These are phyloP conservation scores for Pygoscelis antarcticus DNA, from an alignment of 2,113 vertebrate genomes.

Conservation along the genomic window DNA sequence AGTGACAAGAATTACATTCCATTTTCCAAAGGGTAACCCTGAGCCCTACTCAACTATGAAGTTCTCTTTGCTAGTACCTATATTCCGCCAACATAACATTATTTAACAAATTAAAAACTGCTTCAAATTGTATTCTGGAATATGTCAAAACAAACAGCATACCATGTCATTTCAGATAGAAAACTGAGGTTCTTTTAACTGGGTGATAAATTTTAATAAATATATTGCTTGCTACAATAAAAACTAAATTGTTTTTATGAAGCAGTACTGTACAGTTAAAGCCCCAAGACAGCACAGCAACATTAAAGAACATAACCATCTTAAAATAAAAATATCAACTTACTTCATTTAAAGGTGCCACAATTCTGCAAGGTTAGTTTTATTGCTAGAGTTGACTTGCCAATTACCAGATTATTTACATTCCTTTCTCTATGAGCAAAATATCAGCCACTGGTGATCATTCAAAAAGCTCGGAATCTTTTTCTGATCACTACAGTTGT, in stretches of 20 bases:
- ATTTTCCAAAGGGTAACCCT: neutral
- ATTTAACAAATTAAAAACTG: neutral
- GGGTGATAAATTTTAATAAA: neutral
- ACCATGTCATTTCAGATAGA: neutral
- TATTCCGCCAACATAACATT: neutral
- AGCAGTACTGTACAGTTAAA: neutral
- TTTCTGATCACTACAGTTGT: neutral
- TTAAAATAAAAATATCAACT: neutral
- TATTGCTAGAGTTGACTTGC: neutral
- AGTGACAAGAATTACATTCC: neutral
- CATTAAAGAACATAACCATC: neutral
- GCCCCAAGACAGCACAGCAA: neutral
- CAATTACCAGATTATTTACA: neutral
- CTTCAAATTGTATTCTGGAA: neutral
- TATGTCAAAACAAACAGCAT: neutral
- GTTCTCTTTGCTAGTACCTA: neutral
- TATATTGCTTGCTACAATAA: neutral
- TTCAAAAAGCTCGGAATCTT: neutral
- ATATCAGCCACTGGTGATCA: neutral
- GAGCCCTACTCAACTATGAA: neutral
- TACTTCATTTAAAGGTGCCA: neutral
- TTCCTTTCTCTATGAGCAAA: neutral
- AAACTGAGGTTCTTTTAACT: neutral
- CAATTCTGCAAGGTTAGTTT: neutral
- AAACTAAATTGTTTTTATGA: neutral